Conservation (phyloP, 2,888 invertebrate genomes). For the Clanis bilineata region DNA sequence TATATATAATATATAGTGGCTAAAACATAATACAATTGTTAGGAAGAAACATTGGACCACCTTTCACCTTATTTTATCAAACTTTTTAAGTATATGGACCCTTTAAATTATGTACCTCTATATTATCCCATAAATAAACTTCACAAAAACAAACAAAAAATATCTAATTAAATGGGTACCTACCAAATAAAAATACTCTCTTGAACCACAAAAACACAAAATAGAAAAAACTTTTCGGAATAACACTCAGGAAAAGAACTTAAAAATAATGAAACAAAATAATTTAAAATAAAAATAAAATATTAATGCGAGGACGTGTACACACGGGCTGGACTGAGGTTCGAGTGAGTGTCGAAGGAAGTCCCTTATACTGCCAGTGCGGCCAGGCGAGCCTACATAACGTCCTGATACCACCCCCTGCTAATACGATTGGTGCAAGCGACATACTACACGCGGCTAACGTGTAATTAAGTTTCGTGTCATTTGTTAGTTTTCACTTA, state of each 20-base stretch:
- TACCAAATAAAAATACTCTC: constrained; percentile 24
- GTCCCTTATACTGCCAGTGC: constrained; percentile 44
- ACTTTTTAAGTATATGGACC: too few species aligned
- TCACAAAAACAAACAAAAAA: too few species aligned
- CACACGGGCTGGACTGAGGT: constrained; percentile 49
- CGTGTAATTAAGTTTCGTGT: constrained; percentile 6
- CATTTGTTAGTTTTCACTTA: constrained; percentile 6
- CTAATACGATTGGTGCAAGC: constrained; percentile 43
- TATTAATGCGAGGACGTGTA: constrained; percentile 42
- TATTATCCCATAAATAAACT: too few species aligned
- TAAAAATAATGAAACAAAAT: too few species aligned
- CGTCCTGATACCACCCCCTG: constrained; percentile 49
- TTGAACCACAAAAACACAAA: constrained; percentile 18
- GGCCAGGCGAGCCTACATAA: constrained; percentile 35
- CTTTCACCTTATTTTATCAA: too few species aligned
- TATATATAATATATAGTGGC: too few species aligned
- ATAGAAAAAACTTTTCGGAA: constrained; percentile 20
- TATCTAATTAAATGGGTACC: too few species aligned
- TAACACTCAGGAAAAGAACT: background rate
- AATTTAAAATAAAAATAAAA: constrained; percentile 27
- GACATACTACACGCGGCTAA: constrained; percentile 31
- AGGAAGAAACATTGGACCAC: too few species aligned
- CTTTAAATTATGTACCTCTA: too few species aligned
- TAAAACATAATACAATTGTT: too few species aligned
- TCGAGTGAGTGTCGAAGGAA: constrained; percentile 53